Evolutionary conservation across 1,140 invertebrate species (phyloP), one percentile per base, ranked within the genome.

Genomic region (Trichonephila clavipes): DNA sequence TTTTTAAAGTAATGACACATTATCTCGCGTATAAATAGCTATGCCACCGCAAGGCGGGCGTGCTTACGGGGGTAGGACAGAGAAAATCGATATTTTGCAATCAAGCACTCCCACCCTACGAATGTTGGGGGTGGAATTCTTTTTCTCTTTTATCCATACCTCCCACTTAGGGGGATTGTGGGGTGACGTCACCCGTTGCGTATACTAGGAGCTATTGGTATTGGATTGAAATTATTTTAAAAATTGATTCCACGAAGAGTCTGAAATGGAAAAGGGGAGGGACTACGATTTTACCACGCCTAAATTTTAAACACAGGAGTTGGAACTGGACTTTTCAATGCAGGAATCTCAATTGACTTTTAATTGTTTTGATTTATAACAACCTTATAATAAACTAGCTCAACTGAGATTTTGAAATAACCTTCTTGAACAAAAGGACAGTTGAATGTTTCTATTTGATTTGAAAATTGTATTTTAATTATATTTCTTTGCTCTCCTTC

Each of bases 21-120:
- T 88, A 88, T 88, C 62, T 51, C n/a, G 40, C 64, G 62, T 72
- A 88, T 88, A 88, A 88, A 88, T 88, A 88, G 62, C 62, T 88
- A 88, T 69, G 34, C 66, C 62, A 88, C 87, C 87, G 10, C 87
- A 88, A 88, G 61, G 59, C 85, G 61, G 85, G 83, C 82, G 51
- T 85, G 58, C 82, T 85, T 85, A 44, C 90, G n/a, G 59, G 28
- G 62, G 61, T 21, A 44, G 44, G 44, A 51, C 14, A 24, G 62
- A n/a, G 59, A 90, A 90, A 90, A 92, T 92, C 90, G 90, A 92
- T 92, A 92, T 92, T 92, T 92, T 92, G 10, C 82, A 92, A 92
- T 92, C 90, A 91, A 59, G 28, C 44, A 66, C 51, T 72, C 90
- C 81, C 90, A 86, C 90, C 90, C 90, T 10, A 5, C 58, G 24